Evolutionary conservation across 2,113 vertebrate species (phyloP), one percentile per base, ranked within the genome.

Genomic region (Cyanoliseus patagonus): DNA sequence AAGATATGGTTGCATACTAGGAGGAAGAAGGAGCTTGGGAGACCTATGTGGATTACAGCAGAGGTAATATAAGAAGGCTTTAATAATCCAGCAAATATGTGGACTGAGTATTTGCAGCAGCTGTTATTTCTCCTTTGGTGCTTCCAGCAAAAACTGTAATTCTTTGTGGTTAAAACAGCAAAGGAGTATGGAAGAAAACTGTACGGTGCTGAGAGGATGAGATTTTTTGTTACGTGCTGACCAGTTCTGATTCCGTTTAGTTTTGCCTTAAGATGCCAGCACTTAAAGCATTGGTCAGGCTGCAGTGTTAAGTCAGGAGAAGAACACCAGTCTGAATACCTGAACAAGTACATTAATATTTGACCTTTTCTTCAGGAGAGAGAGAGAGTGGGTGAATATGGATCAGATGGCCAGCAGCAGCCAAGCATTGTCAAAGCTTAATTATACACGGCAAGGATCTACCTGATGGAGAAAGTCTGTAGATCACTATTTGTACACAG

Each of bases 281-380:
- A 28, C 28, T 68, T 55, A 66, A 35, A 72, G 55, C 41, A 52
- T 67, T 0, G 0, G 47, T 46, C 52, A 35, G 74, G 41, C 31
- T 83, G 41, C 63, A 80, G 22, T 5, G 1, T 64, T 61, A 49
- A 66, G 74, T 68, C 33, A 61, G 64, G 83, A 84, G 82, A 85
- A 49, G 57, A 52, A n/a, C 39, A 30, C 46, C 10, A 17, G 17
- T 49, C 42, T 86, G 77, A 91, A 19, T 57, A 72, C 24, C 47
- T 1, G 8, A 94, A 37, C 13, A 69, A 89, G 62, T 59, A 41
- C 35, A 8, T 17, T 23, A n/a, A 49, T 1, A 0, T 79, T 87
- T 88, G 66, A 92, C 74, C 67, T 94, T 91, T 89, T 37, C 68
- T 75, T 53, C 37, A 76, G 25, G n/a, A 82, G 70, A 33, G 31